Base-by-base conservation (phyloP, 1,140 invertebrate genomes). In the Drosophila ironensis region DNA sequence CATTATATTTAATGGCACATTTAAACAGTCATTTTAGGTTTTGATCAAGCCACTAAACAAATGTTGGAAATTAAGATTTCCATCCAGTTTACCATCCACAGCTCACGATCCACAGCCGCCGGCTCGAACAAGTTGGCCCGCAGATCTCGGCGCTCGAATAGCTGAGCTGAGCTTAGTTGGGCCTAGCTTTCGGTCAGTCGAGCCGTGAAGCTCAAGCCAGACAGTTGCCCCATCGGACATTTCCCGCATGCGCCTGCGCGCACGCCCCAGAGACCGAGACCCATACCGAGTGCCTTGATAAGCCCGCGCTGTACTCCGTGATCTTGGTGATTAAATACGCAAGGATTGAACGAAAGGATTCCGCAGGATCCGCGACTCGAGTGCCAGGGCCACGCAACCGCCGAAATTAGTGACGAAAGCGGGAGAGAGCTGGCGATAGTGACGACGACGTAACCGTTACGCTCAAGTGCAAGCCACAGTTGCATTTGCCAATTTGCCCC, bases 381-480 rank as follows among this genome's bases (percentile, higher is more conserved):
- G 14, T 48, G 53, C 27, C 30, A 27, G 45, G 6, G 16, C 47
- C 22, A 44, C 33, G 50, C 37, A 61, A 53, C 47, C 7, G 16
- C 20, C 30, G 22, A 8, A 12, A 8, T 42, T 42, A 24, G 51
- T 56, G 42, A 68, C 64, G 38, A 67, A 52, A 59, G 47, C 44
- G 45, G 12, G 37, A 59, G 74, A 60, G 45, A 76, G 50, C 40
- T 28, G 33, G 20, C 47, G 37, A 51, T 50, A 72, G 48, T 59
- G 48, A 50, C 56, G 67, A 84, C 78, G 67, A 84, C 78, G 78
- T 82, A 84, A 82, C 81, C 80, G 80, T 82, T 84, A 82, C 78
- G 78, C 77, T 72, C 56, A 60, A 71, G 47, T 84, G 77, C 77
- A 72, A 59, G 69, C 68, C 67, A 63, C 72, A 56, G 61, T 69